These are phyloP conservation scores for Scleropages formosus DNA, from an alignment of 2,797 vertebrate species.

Conservation along the genomic window DNA sequence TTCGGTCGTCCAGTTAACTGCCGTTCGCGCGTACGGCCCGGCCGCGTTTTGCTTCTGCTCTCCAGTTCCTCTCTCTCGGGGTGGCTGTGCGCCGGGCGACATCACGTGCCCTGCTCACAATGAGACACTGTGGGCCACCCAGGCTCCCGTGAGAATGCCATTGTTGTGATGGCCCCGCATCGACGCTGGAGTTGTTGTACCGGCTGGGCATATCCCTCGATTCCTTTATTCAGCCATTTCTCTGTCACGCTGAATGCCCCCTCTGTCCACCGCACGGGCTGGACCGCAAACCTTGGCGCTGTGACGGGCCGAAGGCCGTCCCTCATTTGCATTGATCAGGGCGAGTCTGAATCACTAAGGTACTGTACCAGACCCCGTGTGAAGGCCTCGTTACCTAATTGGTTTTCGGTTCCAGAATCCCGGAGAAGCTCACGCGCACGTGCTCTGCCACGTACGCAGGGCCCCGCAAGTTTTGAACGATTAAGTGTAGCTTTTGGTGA, in stretches of 20 bases:
- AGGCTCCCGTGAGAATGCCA: slow-evolving; percentile 19
- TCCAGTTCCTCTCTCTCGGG: background rate
- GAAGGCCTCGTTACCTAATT: background rate
- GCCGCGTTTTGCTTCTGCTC: background rate
- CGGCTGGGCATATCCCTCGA: slow-evolving; percentile 30
- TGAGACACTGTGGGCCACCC: slow-evolving; percentile 31
- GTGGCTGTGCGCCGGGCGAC: slow-evolving; percentile 11
- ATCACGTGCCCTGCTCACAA: slow-evolving; percentile 41
- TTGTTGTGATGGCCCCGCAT: slow-evolving; percentile 30
- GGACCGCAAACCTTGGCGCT: background rate
- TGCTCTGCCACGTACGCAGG: too few species aligned
- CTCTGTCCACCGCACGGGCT: slow-evolving; percentile 23
- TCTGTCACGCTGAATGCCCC: slow-evolving; percentile 13
- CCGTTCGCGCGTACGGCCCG: too few species aligned
- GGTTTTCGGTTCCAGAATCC: too few species aligned
- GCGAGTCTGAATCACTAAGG: background rate
- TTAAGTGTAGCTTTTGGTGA: too few species aligned
- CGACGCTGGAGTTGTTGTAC: slow-evolving; percentile 30
- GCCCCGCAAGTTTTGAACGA: too few species aligned
- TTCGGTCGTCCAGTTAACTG: too few species aligned
- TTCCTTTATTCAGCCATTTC: slow-evolving; percentile 20
- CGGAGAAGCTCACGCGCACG: too few species aligned
- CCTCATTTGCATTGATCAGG: background rate
- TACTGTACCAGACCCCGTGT: background rate
- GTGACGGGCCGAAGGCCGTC: background rate